These are phyloP conservation scores for Tragelaphus strepsiceros DNA, from an alignment of 2,113 vertebrate genomes.

Conservation along the genomic window DNA sequence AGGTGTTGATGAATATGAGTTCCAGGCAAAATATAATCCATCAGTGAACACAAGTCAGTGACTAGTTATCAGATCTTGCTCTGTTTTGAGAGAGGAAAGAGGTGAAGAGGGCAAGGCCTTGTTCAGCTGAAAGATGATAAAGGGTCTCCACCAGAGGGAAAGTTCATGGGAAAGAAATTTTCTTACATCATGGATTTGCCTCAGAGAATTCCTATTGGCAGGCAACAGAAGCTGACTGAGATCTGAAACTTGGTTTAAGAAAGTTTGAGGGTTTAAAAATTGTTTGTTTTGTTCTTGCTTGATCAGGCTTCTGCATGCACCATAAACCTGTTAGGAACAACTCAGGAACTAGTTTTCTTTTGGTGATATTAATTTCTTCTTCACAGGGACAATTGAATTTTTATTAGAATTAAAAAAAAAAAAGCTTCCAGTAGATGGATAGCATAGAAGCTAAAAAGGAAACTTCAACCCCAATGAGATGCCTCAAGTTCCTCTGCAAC, in stretches of 20 bases:
- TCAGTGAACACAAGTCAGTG: background rate
- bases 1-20: slow-evolving; percentile 4
- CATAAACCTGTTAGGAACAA: background rate
- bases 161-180: background rate
- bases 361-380: background rate
- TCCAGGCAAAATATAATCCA: slow-evolving; percentile 32
- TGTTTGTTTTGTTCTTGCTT: slow-evolving; percentile 6
- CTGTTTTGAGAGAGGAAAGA: background rate
- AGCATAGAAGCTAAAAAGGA: background rate
- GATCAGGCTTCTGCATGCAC: background rate
- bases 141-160: background rate
- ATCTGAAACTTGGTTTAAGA: background rate
- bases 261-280: background rate
- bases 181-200: background rate
- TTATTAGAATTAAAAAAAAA: background rate
- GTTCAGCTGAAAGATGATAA: background rate
- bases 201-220: background rate
- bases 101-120: background rate
- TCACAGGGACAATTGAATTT: background rate
- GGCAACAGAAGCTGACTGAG: background rate
- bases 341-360: background rate
- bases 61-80: background rate
- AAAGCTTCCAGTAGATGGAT: background rate
- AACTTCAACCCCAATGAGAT: background rate
- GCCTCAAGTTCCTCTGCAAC: background rate